phyloP scores from a whole-genome alignment of 2,888 invertebrate genomes.

The Drosophila parthenogenetica region DNA sequence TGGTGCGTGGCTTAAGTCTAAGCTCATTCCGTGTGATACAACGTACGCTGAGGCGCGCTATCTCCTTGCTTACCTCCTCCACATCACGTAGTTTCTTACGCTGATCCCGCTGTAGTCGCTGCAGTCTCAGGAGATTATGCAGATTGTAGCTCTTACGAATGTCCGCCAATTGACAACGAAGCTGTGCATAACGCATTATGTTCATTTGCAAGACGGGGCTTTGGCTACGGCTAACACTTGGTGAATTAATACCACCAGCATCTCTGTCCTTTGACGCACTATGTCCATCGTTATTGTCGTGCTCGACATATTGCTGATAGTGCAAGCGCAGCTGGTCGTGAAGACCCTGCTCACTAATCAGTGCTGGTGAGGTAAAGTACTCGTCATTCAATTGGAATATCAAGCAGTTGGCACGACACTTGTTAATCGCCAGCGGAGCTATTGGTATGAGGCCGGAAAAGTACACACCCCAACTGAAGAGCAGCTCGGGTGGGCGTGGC shows the following conservation, averaged over 20 bases:
- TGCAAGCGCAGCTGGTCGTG: slow-evolving; percentile 73
- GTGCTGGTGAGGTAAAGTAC: slow-evolving; percentile 89
- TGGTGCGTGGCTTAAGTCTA: slow-evolving; percentile 70
- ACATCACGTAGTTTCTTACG: slow-evolving; percentile 89
- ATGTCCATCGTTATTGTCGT: slow-evolving; percentile 42
- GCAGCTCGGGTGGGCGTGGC: slow-evolving; percentile 85
- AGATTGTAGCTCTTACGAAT: slow-evolving; percentile 91
- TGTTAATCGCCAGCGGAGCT: slow-evolving; percentile 53
- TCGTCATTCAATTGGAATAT: slow-evolving; percentile 96
- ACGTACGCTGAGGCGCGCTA: slow-evolving; percentile 86
- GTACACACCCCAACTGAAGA: slow-evolving; percentile 94
- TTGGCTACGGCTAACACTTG: slow-evolving; percentile 78
- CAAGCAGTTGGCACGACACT: slow-evolving; percentile 86
- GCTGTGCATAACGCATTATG: slow-evolving; percentile 81
- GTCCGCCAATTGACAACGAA: slow-evolving; percentile 87
- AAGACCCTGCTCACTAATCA: slow-evolving; percentile 75
- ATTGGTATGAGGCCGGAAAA: slow-evolving; percentile 92
- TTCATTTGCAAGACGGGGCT: slow-evolving; percentile 79
- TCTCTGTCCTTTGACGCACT: slow-evolving; percentile 20
- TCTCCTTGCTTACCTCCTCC: slow-evolving; percentile 85
- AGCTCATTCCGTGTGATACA: slow-evolving; percentile 78
- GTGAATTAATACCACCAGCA: slow-evolving; percentile 79
- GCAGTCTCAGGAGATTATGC: slow-evolving; percentile 89
- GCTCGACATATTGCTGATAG: slow-evolving; percentile 70
- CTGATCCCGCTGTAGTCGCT: slow-evolving; percentile 90